These are phyloP conservation scores for Ophion obscuratus DNA, from an alignment of 2,888 invertebrate species.

Conservation along the genomic window DNA sequence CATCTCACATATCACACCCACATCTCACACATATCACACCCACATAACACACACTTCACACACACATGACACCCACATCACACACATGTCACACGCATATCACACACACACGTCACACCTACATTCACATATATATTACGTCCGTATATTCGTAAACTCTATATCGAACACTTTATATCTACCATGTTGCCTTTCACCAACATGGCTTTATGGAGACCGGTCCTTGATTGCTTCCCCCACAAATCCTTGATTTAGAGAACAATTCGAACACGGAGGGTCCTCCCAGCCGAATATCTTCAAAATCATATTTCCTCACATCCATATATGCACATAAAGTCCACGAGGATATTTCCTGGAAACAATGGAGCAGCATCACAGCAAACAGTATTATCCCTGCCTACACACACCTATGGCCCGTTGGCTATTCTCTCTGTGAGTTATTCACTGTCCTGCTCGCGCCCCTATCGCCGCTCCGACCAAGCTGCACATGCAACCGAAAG, in stretches of 20 bases:
- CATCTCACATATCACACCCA: no score
- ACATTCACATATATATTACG: no score
- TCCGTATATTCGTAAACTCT: not conserved
- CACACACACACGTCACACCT: no score
- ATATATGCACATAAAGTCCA: constrained; percentile 7
- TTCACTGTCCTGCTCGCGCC: constrained; percentile 27
- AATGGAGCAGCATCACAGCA: constrained; percentile 58
- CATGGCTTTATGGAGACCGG: no score
- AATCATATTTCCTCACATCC: not conserved
- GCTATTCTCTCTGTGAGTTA: constrained; percentile 29
- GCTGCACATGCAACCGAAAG: constrained; percentile 48
- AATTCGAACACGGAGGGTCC: not conserved
- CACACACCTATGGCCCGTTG: not conserved
- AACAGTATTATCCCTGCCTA: constrained; percentile 33
- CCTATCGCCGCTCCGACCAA: constrained; percentile 18
- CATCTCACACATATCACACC: no score
- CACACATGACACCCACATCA: no score
- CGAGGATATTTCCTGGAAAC: constrained; percentile 14
- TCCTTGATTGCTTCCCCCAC: not conserved
- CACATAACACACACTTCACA: no score
- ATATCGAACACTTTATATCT: not conserved
- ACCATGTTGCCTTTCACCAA: not conserved
- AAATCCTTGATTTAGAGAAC: not conserved
- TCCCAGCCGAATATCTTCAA: not conserved
- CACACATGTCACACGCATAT: no score